Evolutionary conservation across 2,797 vertebrate species (phyloP).

Genomic region (Gambelia wislizenii): DNA sequence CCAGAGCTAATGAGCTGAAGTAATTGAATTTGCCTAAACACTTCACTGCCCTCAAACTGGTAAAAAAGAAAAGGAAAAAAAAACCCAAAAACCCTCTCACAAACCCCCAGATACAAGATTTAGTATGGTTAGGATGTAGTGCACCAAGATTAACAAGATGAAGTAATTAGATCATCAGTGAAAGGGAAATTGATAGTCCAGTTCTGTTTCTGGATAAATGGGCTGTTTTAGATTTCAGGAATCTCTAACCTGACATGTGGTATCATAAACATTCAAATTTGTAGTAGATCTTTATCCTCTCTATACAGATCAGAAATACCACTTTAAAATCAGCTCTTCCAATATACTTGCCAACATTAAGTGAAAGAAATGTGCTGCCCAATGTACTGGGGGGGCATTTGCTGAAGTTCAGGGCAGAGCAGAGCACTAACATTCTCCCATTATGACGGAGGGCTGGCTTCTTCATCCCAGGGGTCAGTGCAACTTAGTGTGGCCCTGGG

Average conservation of each 20-base stretch:
- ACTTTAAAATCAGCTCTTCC: conserved; percentile 18
- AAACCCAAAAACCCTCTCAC: background rate
- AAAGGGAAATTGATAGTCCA: conserved; percentile 40
- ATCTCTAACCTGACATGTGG: conserved; percentile 31
- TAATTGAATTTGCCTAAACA: conserved; percentile 60
- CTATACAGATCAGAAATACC: conserved; percentile 10
- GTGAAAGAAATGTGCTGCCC: too few species aligned
- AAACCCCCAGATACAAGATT: background rate
- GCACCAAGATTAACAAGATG: conserved; percentile 33
- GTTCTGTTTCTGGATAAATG: conserved; percentile 42
- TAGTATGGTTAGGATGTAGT: conserved; percentile 20
- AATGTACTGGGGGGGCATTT: too few species aligned
- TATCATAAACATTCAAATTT: conserved; percentile 25
- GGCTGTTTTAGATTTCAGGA: conserved; percentile 55
- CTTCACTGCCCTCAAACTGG: conserved; percentile 13
- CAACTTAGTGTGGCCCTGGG: too few species aligned
- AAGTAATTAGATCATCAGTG: conserved; percentile 50
- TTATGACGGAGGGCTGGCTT: too few species aligned
- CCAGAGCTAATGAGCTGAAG: conserved; percentile 51
- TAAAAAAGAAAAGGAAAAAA: background rate
- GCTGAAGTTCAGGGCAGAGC: too few species aligned
- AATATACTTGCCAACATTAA: conserved; percentile 27
- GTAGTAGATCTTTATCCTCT: background rate
- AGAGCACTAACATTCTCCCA: too few species aligned
- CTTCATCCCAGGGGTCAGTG: too few species aligned